phyloP scores from a whole-genome alignment of 2,888 invertebrate species.

The Drosophila longiperda region DNA sequence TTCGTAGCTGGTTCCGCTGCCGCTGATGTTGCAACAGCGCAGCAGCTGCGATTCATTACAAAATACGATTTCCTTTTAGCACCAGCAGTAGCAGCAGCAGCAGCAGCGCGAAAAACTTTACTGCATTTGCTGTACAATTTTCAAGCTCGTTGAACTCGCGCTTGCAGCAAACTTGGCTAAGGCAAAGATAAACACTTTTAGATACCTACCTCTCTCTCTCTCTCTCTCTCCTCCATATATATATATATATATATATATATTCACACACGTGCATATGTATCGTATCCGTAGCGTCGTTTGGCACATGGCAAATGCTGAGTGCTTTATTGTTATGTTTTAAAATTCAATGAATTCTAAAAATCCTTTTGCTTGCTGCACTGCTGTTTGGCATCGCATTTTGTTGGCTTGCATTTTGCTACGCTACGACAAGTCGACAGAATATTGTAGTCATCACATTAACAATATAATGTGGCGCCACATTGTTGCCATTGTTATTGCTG shows the following conservation, averaged over 20 bases:
- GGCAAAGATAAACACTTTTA: conserved; percentile 28
- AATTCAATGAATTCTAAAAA: conserved; percentile 83
- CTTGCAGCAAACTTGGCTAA: conserved; percentile 26
- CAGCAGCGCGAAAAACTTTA: conserved; percentile 55
- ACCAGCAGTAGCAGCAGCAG: conserved; percentile 38
- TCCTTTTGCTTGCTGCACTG: conserved; percentile 31
- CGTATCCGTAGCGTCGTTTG: conserved; percentile 67
- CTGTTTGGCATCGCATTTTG: conserved; percentile 56
- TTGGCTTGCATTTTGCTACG: conserved; percentile 48
- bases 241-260: not conserved
- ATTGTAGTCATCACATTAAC: conserved; percentile 70
- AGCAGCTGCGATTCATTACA: conserved; percentile 75
- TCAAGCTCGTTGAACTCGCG: conserved; percentile 67
- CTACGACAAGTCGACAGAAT: conserved; percentile 67
- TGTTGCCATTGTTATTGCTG: conserved; percentile 29
- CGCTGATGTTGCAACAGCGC: conserved; percentile 36
- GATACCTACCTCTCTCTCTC: conserved; percentile 7
- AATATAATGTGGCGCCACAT: conserved; percentile 62
- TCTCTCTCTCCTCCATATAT: not conserved
- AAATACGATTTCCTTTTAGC: conserved; percentile 67
- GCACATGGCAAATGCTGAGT: conserved; percentile 76
- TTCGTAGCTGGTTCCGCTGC: conserved; percentile 13
- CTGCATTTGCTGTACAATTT: conserved; percentile 67
- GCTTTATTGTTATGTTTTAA: conserved; percentile 83
- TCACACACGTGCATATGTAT: not conserved